Evolutionary conservation across 2,113 vertebrate genomes (phyloP).

Genomic region (Dolichotis patagonum): DNA sequence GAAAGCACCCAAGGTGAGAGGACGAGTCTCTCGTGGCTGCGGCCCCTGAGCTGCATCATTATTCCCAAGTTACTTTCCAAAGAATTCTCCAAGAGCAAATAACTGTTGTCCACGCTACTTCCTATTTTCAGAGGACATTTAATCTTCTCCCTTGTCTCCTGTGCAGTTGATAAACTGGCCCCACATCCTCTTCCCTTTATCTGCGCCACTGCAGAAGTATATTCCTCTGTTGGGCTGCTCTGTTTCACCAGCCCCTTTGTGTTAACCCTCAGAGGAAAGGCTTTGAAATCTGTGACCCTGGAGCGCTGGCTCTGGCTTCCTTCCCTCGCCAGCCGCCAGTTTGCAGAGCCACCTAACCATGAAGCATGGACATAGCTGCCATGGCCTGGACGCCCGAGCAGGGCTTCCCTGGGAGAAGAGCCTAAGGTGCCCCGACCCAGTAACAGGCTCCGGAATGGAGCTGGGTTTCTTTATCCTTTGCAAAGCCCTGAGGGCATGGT

Average conservation of each 20-base stretch:
- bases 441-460: not conserved
- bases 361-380: conserved; percentile 28
- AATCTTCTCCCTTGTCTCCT: conserved; percentile 47
- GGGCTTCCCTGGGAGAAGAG: not conserved
- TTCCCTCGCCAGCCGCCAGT: conserved; percentile 20
- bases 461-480: conserved; percentile 29
- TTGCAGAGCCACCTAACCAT: conserved; percentile 67
- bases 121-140: not conserved
- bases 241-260: conserved; percentile 76
- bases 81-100: not conserved
- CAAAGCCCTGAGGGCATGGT: conserved; percentile 59
- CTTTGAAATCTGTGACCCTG: conserved; percentile 81
- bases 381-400: not conserved
- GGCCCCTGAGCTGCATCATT: not conserved
- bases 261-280: conserved; percentile 72
- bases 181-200: conserved; percentile 72
- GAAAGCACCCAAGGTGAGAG: no score
- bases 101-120: conserved; percentile 45
- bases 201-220: conserved; percentile 40
- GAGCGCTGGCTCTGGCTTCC: conserved; percentile 64
- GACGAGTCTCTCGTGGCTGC: no score
- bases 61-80: not conserved
- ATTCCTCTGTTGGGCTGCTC: not conserved
- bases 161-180: not conserved
- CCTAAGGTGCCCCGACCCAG: conserved; percentile 68